phyloP scores from a whole-genome alignment of 2,797 vertebrate species.

The Pantherophis alleghaniensis region DNA sequence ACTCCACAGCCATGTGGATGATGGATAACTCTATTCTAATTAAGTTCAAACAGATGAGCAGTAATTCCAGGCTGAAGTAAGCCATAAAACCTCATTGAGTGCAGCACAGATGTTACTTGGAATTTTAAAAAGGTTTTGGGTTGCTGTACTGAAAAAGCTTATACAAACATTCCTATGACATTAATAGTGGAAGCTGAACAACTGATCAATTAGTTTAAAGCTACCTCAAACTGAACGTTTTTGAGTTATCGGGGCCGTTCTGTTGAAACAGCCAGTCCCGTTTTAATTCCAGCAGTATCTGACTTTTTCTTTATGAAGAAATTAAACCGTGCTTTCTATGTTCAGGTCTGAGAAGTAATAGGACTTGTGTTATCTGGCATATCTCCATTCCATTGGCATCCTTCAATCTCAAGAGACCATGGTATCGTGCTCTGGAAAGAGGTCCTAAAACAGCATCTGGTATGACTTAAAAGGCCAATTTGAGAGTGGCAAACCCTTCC shows the following conservation, averaged over 20 bases:
- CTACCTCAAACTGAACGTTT: not conserved
- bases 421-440: no score
- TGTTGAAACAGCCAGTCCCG: not conserved
- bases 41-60: not conserved
- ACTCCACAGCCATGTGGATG: not conserved
- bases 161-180: not conserved
- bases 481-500: no score
- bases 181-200: not conserved
- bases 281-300: not conserved
- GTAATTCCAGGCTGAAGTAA: not conserved
- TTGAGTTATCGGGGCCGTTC: not conserved
- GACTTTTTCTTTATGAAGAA: not conserved
- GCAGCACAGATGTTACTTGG: not conserved
- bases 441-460: no score
- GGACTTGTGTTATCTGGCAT: accelerated
- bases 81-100: not conserved
- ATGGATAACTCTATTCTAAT: not conserved
- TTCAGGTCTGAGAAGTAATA: not conserved
- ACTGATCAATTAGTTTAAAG: not conserved
- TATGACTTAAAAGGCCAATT: no score
- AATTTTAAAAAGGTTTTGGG: not conserved
- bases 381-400: not conserved
- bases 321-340: not conserved
- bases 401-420: no score
- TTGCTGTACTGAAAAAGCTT: not conserved